These are phyloP conservation scores for Omphaloscelis lunosa DNA, from an alignment of 2,888 invertebrate species.

Conservation along the genomic window DNA sequence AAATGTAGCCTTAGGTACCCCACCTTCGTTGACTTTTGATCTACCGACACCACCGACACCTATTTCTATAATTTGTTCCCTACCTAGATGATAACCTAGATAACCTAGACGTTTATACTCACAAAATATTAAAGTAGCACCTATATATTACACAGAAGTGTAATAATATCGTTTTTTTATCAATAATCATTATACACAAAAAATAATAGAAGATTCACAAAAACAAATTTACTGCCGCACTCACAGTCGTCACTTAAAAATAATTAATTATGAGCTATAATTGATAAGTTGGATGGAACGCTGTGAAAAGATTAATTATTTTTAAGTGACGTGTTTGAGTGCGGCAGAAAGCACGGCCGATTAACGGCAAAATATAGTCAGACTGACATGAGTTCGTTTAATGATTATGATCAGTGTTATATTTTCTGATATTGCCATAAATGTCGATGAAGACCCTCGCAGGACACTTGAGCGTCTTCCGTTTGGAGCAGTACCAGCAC, in stretches of 20 bases:
- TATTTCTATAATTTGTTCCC: not conserved
- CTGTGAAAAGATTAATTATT: not conserved
- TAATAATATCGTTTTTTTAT: not conserved
- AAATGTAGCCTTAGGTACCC: no score
- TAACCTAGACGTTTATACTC: not conserved
- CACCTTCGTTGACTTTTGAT: not conserved
- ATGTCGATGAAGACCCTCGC: slow-evolving; percentile 71
- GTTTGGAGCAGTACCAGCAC: slow-evolving; percentile 75
- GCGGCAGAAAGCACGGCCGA: not conserved
- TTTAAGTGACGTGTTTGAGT: not conserved
- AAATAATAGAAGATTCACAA: not conserved
- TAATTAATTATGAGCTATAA: no score
- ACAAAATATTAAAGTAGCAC: slow-evolving; percentile 3
- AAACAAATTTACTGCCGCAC: not conserved
- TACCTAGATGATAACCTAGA: not conserved
- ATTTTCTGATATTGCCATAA: slow-evolving; percentile 64
- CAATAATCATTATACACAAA: not conserved
- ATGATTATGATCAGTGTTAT: slow-evolving; percentile 70
- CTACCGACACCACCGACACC: not conserved
- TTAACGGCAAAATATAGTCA: not conserved
- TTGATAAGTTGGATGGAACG: no score
- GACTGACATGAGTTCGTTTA: not conserved
- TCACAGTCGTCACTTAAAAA: not conserved
- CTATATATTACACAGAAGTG: not conserved
- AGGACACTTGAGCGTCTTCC: slow-evolving; percentile 68